These are phyloP conservation scores for Venusia cambrica DNA, from an alignment of 2,888 invertebrate genomes.

Conservation along the genomic window DNA sequence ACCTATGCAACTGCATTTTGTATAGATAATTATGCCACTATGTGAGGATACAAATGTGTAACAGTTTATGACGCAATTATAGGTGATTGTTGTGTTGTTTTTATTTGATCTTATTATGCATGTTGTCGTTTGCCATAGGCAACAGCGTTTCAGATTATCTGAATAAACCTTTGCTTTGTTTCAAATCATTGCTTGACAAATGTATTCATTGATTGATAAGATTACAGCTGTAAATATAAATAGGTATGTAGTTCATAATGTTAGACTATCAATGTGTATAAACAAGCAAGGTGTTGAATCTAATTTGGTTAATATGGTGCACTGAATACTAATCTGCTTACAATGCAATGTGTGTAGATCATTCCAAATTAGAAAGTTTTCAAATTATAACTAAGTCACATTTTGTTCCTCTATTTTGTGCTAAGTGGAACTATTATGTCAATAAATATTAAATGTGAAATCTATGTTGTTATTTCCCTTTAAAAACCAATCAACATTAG, in stretches of 20 bases:
- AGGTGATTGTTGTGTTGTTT: no score
- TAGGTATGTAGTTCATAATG: conserved; percentile 7
- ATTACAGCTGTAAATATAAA: conserved; percentile 19
- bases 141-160: background rate
- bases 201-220: conserved; percentile 7
- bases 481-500: no score
- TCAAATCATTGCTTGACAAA: conserved; percentile 1
- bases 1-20: no score
- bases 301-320: conserved; percentile 4
- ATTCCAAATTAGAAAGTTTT: conserved; percentile 27
- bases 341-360: conserved; percentile 19
- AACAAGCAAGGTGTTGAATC: no score
- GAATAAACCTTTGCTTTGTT: background rate
- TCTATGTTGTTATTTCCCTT: background rate
- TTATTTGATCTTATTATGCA: no score
- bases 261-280: no score
- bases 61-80: no score
- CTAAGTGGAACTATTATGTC: conserved; percentile 25
- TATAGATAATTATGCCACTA: no score
- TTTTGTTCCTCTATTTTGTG: conserved; percentile 24
- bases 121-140: no score
- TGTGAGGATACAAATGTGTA: no score
- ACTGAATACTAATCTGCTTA: no score
- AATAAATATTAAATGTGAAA: conserved; percentile 25
- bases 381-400: conserved; percentile 21